Evolutionary conservation across 37 sponge, comb jelly and placozoan species (phyloP).

Genomic region (Spongilla lacustris): DNA sequence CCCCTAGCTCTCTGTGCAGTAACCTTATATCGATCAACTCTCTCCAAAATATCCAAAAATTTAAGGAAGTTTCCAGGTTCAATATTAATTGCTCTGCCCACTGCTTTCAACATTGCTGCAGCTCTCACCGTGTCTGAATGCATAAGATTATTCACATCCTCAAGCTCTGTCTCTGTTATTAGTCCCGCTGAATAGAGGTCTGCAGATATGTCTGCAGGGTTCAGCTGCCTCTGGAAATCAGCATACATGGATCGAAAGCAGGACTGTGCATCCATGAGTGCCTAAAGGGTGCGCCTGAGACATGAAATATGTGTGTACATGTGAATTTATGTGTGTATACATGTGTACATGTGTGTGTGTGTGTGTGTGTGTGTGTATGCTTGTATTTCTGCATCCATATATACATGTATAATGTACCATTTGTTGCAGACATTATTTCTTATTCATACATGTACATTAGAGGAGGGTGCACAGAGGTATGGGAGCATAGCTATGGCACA

Average conservation of each 20-base stretch:
- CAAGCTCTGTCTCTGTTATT: neutral
- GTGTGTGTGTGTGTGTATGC: too few species aligned
- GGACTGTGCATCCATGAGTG: neutral
- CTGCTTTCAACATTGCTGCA: neutral
- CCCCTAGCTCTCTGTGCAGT: neutral
- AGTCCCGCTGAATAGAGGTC: neutral
- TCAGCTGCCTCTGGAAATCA: neutral
- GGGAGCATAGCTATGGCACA: too few species aligned
- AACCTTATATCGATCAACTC: neutral
- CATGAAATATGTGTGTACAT: conserved; percentile 10
- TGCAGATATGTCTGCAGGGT: neutral
- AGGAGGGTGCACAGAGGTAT: too few species aligned
- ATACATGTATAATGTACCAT: too few species aligned
- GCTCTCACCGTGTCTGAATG: neutral
- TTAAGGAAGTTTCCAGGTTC: neutral
- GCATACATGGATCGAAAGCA: neutral
- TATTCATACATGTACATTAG: too few species aligned
- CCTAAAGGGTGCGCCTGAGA: neutral
- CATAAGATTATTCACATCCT: neutral
- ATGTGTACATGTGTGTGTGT: too few species aligned
- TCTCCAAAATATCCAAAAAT: neutral
- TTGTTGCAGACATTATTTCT: too few species aligned
- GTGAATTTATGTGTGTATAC: neutral
- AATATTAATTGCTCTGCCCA: neutral
- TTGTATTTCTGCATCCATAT: too few species aligned